Evolutionary conservation across 2,797 vertebrate genomes (phyloP).

Genomic region (Myioborus melanocephalus): DNA sequence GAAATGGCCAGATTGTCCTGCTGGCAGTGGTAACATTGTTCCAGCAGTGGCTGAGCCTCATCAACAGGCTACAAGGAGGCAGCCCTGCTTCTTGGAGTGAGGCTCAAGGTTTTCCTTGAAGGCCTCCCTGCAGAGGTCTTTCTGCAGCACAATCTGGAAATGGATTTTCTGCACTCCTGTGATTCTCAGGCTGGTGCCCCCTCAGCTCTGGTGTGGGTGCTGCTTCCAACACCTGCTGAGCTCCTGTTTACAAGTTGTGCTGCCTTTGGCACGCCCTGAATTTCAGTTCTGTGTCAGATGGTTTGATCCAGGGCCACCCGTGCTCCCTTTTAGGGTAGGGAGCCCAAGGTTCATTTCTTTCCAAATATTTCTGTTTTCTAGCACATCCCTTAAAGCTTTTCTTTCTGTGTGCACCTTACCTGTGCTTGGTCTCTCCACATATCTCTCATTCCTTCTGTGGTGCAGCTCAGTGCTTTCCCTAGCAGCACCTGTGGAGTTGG

Average conservation of each 20-base stretch:
- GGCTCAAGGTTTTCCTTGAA: background rate
- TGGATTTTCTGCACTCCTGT: background rate
- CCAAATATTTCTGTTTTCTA: background rate
- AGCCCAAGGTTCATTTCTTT: background rate
- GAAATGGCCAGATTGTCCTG: background rate
- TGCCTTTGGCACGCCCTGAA: fast-evolving
- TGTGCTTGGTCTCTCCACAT: fast-evolving
- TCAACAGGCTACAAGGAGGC: background rate
- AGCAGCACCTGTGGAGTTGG: background rate
- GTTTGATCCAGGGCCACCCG: background rate
- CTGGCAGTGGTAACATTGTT: background rate
- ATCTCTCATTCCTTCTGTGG: background rate
- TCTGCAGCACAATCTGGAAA: background rate
- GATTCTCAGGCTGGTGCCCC: background rate
- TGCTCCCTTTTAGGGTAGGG: background rate
- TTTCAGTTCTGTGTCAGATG: background rate
- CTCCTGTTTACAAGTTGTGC: fast-evolving
- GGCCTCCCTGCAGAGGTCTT: fast-evolving
- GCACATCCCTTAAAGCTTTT: background rate
- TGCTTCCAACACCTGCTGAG: background rate
- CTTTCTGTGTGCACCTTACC: background rate
- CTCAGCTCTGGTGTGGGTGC: background rate
- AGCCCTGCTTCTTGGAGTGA: background rate
- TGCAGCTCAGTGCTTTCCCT: fast-evolving
- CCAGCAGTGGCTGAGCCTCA: background rate